Percentiles rank a stretch among this genome's conserved stretches.
These are phyloP conservation scores for Aselliscus stoliczkanus DNA, from an alignment of 2,797 vertebrate genomes.

Conservation along the genomic window DNA sequence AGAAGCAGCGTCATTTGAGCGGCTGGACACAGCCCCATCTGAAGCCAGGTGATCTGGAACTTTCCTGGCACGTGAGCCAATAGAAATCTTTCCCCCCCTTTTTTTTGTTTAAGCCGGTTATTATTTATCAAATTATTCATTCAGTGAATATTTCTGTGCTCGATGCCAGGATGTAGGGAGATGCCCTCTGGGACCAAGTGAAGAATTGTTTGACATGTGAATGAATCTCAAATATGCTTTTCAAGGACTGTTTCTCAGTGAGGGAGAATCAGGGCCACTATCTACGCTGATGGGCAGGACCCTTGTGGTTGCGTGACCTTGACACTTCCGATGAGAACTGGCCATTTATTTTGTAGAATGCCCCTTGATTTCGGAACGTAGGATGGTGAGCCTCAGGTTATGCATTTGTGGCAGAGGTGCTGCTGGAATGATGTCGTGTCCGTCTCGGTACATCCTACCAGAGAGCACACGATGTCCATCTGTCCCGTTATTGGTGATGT, in stretches of 20 bases:
- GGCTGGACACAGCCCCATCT: background rate
- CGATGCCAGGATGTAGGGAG: background rate
- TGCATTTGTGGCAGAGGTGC: background rate
- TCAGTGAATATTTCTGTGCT: background rate
- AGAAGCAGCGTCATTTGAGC: background rate
- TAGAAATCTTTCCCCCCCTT: background rate
- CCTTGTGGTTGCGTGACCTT: background rate
- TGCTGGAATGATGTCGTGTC: background rate
- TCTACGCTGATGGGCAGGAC: background rate
- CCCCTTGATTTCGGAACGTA: background rate
- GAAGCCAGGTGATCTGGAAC: background rate
- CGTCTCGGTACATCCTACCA: no score
- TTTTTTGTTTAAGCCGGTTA: background rate
- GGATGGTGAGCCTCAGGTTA: background rate
- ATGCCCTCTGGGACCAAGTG: background rate
- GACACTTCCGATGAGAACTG: background rate
- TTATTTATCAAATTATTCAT: background rate
- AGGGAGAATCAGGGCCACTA: background rate
- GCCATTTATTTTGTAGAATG: background rate
- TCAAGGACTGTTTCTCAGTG: background rate
- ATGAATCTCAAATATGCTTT: background rate
- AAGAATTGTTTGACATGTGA: background rate
- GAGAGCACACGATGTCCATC: background rate
- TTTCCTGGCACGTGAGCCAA: background rate
- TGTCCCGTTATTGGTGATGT: background rate